Base-by-base conservation (phyloP, 1,140 invertebrate genomes). In the Drosophila repleta region DNA sequence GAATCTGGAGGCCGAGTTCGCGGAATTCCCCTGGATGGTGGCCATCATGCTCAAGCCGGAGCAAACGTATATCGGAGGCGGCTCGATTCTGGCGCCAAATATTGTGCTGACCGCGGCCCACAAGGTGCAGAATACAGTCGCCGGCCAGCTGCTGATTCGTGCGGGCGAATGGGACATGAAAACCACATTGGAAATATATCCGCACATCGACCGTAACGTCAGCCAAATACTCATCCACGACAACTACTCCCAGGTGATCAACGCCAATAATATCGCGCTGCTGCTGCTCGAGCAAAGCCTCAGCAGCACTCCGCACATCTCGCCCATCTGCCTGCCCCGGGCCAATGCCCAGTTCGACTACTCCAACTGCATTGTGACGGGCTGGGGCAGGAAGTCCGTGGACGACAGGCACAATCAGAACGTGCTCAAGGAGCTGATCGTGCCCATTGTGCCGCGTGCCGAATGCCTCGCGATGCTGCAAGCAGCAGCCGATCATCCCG, bases 1-100 rank as follows among this genome's bases (percentile, higher is more conserved):
- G 24, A 4, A 26, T 26, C 4, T 3, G 24, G 24, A 5, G 8
- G 92, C 94, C 0, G 91, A 94, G 71, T 94, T 93, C 62, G 94
- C 95, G 8, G 96, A 98, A 92, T 97, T 97, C 75, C 96, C 96
- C 0, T 97, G 96, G 96, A 96, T 97, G 92, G 95, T 96, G 0
- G 96, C 96, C 3, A 93, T 98, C 37, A 82, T 97, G 67, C 94
- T 94, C 75, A 92, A 93, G 29, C 29, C 29, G 0, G 92, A 93
- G 93, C 94, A 4, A 93, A 79, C 62, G 37, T 91, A 94, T 65
- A 92, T 95, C 39, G 95, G 95, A 39, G 95, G 94, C 0, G 95
- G 94, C 0, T 94, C 95, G 0, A 84, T 96, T 0, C 94, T 96
- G 21, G 93, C 95, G 48, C 93, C 93, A 0, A 91, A 93, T 43